Conservation (phyloP, 2,113 vertebrate species). For the Tor tambroides region DNA sequence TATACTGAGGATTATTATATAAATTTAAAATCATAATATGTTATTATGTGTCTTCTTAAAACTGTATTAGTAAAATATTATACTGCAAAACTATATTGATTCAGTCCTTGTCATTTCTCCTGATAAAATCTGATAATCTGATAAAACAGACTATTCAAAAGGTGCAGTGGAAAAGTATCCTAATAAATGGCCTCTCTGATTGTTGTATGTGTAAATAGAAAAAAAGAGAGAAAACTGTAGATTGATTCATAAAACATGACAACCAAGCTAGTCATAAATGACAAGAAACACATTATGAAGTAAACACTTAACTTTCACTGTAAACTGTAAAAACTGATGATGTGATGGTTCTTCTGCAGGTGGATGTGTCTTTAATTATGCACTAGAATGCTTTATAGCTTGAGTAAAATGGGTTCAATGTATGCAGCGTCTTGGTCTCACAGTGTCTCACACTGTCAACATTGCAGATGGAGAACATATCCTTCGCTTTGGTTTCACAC, state of each 20-base stretch:
- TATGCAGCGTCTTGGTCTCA: slow-evolving; percentile 2
- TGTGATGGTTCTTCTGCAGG: neutral
- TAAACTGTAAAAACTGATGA: neutral
- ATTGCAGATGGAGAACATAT: slow-evolving; percentile 35
- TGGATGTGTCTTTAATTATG: slow-evolving; percentile 2
- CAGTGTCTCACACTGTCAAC: slow-evolving; percentile 21
- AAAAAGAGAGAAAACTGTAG: neutral
- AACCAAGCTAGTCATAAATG: neutral
- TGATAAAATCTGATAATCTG: too few relatives aligned
- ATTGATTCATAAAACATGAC: neutral
- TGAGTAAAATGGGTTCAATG: neutral
- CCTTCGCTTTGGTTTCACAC: slow-evolving; percentile 18
- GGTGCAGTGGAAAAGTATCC: neutral
- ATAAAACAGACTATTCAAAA: neutral
- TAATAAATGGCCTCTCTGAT: neutral
- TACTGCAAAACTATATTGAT: neutral
- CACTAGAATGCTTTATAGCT: neutral
- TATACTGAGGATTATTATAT: too few relatives aligned
- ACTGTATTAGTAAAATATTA: neutral
- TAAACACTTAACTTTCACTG: neutral
- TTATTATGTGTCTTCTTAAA: too few relatives aligned
- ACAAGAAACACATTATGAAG: neutral
- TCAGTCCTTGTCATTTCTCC: neutral
- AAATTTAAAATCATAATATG: too few relatives aligned
- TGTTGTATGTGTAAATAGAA: neutral